Percentiles rank a stretch among this genome's conserved stretches.
Evolutionary conservation across 2,888 invertebrate genomes (phyloP).

Genomic region (Lobophora halterata): DNA sequence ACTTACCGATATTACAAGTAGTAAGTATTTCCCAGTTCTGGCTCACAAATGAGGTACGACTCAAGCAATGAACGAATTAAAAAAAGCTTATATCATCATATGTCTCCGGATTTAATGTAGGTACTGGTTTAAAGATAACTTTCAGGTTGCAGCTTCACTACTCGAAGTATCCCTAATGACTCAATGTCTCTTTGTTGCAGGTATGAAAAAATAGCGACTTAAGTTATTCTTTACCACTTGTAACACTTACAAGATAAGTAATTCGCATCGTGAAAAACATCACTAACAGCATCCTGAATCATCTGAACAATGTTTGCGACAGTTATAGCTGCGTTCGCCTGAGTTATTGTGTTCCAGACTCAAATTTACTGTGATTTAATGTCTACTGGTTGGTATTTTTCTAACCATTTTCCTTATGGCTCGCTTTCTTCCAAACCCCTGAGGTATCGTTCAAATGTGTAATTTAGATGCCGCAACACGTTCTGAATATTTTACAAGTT

Average conservation of each 20-base stretch:
- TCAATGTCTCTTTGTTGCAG: no score
- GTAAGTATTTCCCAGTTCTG: no score
- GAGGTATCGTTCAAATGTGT: slow-evolving; percentile 30
- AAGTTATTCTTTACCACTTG: no score
- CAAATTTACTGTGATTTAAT: slow-evolving; percentile 73
- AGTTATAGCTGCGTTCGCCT: slow-evolving; percentile 68
- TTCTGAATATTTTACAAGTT: slow-evolving; percentile 30
- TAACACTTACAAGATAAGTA: slow-evolving; percentile 28
- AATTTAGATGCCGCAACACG: slow-evolving; percentile 33
- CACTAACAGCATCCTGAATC: slow-evolving; percentile 68
- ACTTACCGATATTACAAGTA: slow-evolving; percentile 56
- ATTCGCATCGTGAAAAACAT: slow-evolving; percentile 48
- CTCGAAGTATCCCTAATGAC: no score
- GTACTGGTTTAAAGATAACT: no score
- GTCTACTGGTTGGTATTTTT: slow-evolving; percentile 58
- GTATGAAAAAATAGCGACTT: no score
- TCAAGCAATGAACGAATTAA: no score
- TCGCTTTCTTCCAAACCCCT: slow-evolving; percentile 28
- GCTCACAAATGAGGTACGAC: no score
- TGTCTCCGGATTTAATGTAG: no score
- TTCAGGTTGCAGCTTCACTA: no score
- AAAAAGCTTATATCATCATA: no score
- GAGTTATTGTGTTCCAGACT: slow-evolving; percentile 71
- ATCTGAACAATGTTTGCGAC: slow-evolving; percentile 72
- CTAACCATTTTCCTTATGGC: slow-evolving; percentile 46